Conservation (phyloP, 2,888 invertebrate species). For the Ophion slaviceki region DNA sequence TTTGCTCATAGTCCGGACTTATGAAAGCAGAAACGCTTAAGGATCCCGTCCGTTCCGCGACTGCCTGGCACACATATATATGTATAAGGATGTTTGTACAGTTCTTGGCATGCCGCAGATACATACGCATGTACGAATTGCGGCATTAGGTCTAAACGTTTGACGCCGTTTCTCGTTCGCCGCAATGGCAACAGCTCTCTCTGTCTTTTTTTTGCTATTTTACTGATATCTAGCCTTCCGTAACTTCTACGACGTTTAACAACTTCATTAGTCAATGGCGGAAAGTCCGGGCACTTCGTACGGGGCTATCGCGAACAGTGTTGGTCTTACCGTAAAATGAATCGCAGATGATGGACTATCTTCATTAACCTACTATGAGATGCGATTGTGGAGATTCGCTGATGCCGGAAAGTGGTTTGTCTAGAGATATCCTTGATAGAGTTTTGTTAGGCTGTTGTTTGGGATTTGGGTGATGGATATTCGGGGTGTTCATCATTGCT, state of each 20-base stretch:
- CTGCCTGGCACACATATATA: slow-evolving; percentile 22
- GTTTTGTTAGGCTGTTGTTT: no score
- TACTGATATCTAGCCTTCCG: slow-evolving; percentile 48
- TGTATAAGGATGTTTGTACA: background rate
- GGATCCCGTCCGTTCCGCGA: slow-evolving; percentile 46
- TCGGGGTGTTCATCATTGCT: slow-evolving; percentile 74
- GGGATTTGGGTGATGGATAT: no score
- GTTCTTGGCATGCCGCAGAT: background rate
- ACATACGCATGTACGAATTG: slow-evolving; percentile 25
- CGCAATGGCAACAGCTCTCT: slow-evolving; percentile 41
- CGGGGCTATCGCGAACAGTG: no score
- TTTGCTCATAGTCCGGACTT: slow-evolving; percentile 52
- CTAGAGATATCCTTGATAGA: no score
- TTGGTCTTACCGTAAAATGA: slow-evolving; percentile 8
- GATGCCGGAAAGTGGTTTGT: background rate
- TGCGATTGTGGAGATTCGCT: no score
- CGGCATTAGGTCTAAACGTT: slow-evolving; percentile 60
- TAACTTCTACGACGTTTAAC: slow-evolving; percentile 63
- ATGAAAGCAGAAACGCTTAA: slow-evolving; percentile 49
- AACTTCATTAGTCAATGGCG: slow-evolving; percentile 69
- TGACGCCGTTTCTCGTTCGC: slow-evolving; percentile 47
- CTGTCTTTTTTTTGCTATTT: slow-evolving; percentile 27
- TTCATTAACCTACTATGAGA: no score
- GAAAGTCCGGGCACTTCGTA: slow-evolving; percentile 27
- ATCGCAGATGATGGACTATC: no score